Base-by-base conservation (phyloP, 2,888 invertebrate species). In the Smittia aterrima region DNA sequence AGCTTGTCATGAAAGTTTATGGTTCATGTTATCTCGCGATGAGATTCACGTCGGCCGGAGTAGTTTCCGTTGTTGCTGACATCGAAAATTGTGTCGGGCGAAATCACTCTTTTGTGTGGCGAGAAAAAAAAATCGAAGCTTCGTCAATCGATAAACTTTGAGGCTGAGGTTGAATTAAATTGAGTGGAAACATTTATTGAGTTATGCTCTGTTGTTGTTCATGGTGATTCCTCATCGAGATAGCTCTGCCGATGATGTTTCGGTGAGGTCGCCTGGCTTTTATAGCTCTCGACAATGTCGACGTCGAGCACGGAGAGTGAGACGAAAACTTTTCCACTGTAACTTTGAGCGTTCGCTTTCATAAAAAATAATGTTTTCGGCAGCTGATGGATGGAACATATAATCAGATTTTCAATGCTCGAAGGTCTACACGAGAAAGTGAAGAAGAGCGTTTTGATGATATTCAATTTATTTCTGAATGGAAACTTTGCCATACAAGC, bases 101-200 rank as follows among this genome's bases (percentile, higher is more conserved):
- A 47, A 47, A 47, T n/a, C 13, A 47, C 4, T 47, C 3, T 47
- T 47, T 47, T 47, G 2, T 47, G 32, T 47, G 16, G 2, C n/a
- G n/a, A n/a, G n/a, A n/a, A n/a, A n/a, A n/a, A 11, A 47, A 47
- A 47, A 16, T 47, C 16, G n/a, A 13, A 47, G 9, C 47, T 3
- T 13, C 47, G 47, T 6, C 16, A 47, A 58, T 58, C 58, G 58
- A 58, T 58, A 58, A 47, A 47, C 4, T 47, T 47, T 47, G 58
- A 58, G 16, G 47, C 47, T 47, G 47, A 47, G 47, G 47, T 47
- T 22, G 22, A 58, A 58, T 22, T 58, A 58, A 58, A 22, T 47
- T 47, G 47, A 47, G 47, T 16, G 47, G 32, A 47, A 58, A 58
- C 58, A 13, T 58, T 58, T 22, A 58, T 58, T 22, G 58, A 58